Evolutionary conservation across 2,797 vertebrate genomes (phyloP).

Genomic region (Crenuchus spilurus): DNA sequence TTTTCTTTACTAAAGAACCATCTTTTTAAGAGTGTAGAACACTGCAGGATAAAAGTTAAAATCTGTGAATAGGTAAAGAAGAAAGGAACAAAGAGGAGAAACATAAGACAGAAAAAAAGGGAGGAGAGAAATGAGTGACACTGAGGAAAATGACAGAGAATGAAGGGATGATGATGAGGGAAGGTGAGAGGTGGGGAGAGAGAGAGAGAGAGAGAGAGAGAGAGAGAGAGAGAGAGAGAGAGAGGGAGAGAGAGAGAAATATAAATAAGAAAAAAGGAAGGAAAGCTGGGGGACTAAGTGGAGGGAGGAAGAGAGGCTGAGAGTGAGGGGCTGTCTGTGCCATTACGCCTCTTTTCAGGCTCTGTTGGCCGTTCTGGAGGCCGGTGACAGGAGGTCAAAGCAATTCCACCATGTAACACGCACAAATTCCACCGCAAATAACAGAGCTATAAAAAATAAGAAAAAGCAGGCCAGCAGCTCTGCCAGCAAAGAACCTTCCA

Average conservation of each 20-base stretch:
- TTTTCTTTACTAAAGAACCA: no score
- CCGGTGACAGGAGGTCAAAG: slow-evolving; percentile 30
- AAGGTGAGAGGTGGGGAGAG: neutral
- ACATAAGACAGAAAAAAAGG: neutral
- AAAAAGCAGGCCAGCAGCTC: neutral
- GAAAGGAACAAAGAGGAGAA: neutral
- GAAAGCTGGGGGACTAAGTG: neutral
- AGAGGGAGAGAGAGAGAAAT: neutral
- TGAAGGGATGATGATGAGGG: neutral
- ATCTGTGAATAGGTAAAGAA: neutral
- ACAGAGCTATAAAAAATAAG: neutral
- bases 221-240: neutral
- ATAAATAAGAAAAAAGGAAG: slow-evolving; percentile 11
- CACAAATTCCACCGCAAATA: slow-evolving; percentile 14
- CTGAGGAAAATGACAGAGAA: neutral
- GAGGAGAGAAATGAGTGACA: neutral
- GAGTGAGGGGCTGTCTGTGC: neutral
- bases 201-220: neutral
- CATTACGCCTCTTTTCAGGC: slow-evolving; percentile 22
- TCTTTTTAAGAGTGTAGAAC: no score
- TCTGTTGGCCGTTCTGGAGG: slow-evolving; percentile 16
- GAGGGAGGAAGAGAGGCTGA: neutral
- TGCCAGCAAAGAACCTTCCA: neutral
- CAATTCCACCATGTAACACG: slow-evolving; percentile 39
- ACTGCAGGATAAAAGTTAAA: neutral